Evolutionary conservation across 2,113 vertebrate genomes (phyloP), one percentile per base, ranked within the genome.

Genomic region (Pycnonotus jocosus): DNA sequence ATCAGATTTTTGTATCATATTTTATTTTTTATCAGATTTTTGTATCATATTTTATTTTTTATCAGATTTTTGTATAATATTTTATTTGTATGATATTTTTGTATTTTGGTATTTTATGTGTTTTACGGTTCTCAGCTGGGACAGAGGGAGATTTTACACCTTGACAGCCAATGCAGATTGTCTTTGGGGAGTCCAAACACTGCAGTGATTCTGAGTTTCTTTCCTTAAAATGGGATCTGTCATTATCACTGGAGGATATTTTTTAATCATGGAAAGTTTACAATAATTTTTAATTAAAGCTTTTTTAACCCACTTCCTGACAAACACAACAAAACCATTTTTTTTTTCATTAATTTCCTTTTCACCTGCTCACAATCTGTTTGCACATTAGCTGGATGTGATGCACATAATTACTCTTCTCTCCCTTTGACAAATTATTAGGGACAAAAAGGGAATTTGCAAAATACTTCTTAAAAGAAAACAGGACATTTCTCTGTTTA

Each of bases 391-490:
- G 44, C 73, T 51, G 65, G 48, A 28, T 90, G 35, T 4, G 3
- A 48, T 31, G 64, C 45, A 76, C n/a, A 11, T 62, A 66, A 80
- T 93, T 51, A 69, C 76, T 87, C 33, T 40, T 88, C 35, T 68
- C 40, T 70, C 61, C 48, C 93, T 95, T 90, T 68, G 78, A 95
- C 20, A 90, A 87, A 83, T 71, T 66, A 51, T 78, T 83, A 44
- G 37, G 60, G 57, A 77, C 45, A 35, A 89, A 89, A 94, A 66
- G 9, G 15, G 69, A 96, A 91, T 81, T 62, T 85, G 50, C 25
- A 70, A 86, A 94, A 87, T 73, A 47, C 88, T 96, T 94, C 45
- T 86, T 82, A 50, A 51, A 77, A 94, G 70, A 79, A 71, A 95
- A 86, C 1, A 4, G 54, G 60, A 33, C 4, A 72, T 90, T 95